Evolutionary conservation across 2,888 invertebrate genomes (phyloP).

Genomic region (Noctua fimbriata): DNA sequence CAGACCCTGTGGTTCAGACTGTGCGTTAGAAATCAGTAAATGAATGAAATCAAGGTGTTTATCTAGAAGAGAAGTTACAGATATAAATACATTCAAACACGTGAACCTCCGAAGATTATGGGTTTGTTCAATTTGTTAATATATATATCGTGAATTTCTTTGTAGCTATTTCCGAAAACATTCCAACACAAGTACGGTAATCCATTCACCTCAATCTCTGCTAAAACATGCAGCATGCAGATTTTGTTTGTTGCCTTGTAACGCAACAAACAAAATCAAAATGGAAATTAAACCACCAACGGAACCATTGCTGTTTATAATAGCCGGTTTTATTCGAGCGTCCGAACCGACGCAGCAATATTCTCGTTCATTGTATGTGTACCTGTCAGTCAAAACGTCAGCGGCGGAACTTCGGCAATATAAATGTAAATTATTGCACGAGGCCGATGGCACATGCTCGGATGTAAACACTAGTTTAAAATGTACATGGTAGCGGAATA

Average conservation of each 20-base stretch:
- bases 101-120: background rate
- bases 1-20: background rate
- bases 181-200: background rate
- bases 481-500: conserved; percentile 19
- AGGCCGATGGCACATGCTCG: conserved; percentile 26
- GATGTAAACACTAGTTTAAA: conserved; percentile 38
- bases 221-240: background rate
- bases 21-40: background rate
- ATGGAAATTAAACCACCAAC: conserved; percentile 44
- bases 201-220: conserved; percentile 23
- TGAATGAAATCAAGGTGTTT: background rate
- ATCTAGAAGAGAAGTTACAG: background rate
- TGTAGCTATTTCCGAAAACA: background rate
- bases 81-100: background rate
- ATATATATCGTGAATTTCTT: background rate
- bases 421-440: conserved; percentile 67
- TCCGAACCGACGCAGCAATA: conserved; percentile 42
- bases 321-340: conserved; percentile 39
- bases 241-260: background rate
- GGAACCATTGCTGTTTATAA: conserved; percentile 32
- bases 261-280: conserved; percentile 30
- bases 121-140: background rate
- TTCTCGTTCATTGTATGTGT: conserved; percentile 44
- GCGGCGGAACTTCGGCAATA: conserved; percentile 61
- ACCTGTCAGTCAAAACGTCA: conserved; percentile 68